A percentile compares a stretch with the other conserved stretches of the same genome.
These are phyloP conservation scores for Napeogenes inachia DNA, from an alignment of 2,888 invertebrate genomes.

Conservation along the genomic window DNA sequence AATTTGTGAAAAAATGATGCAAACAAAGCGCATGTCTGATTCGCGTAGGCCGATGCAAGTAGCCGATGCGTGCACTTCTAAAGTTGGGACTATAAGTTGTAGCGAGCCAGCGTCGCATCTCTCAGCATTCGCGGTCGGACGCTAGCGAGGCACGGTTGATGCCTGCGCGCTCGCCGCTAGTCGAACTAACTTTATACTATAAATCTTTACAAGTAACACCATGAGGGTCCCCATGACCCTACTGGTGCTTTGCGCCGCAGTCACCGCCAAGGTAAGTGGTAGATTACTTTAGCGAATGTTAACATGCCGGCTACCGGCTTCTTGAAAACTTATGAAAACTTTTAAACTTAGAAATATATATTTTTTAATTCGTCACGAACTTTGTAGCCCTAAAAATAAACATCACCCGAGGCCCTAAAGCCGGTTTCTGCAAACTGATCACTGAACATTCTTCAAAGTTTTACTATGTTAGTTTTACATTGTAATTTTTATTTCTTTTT, in stretches of 20 bases:
- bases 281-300: slow-evolving; percentile 27
- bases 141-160: slow-evolving; percentile 60
- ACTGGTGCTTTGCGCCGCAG: slow-evolving; percentile 45
- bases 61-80: slow-evolving; percentile 37
- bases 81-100: slow-evolving; percentile 44
- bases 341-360: slow-evolving; percentile 13
- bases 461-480: slow-evolving; percentile 16
- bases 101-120: slow-evolving; percentile 35
- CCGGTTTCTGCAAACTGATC: slow-evolving; percentile 29
- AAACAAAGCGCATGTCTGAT: slow-evolving; percentile 42
- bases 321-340: slow-evolving; percentile 27
- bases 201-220: slow-evolving; percentile 34
- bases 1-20: background rate
- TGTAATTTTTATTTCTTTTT: slow-evolving; percentile 6
- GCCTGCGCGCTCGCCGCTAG: slow-evolving; percentile 49
- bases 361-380: slow-evolving; percentile 9
- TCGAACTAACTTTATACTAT: slow-evolving; percentile 52
- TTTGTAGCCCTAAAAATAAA: slow-evolving; percentile 25
- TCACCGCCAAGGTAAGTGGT: slow-evolving; percentile 39
- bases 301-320: slow-evolving; percentile 9
- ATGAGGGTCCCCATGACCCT: slow-evolving; percentile 60
- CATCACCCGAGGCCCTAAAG: slow-evolving; percentile 21
- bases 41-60: slow-evolving; percentile 43
- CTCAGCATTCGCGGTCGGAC: slow-evolving; percentile 62
- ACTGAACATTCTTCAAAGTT: slow-evolving; percentile 24